Evolutionary conservation across 2,113 vertebrate genomes (phyloP), one percentile per base, ranked within the genome.

Genomic region (Stegastes partitus): DNA sequence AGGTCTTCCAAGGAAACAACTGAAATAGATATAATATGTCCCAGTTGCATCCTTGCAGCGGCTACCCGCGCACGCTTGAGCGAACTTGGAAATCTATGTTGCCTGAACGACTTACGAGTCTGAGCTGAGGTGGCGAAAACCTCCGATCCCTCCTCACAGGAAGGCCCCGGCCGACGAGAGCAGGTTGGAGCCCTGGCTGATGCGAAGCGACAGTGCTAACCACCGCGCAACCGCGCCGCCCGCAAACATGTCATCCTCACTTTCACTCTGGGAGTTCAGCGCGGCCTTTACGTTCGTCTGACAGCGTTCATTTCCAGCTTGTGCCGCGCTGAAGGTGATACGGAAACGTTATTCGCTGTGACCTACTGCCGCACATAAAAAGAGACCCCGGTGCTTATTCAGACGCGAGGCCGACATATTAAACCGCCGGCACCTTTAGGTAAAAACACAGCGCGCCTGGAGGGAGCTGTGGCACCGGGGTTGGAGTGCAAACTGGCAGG

Each of bases 251-350:
- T 16, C 2, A 8, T 14, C 7, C 11, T 28, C 45, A 18, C 21
- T 16, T 37, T 61, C 68, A 59, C 37, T 44, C 62, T 9, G 3
- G 9, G 26, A 15, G 23, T 67, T 67, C 5, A 67, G 19, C 12
- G 66, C 5, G n/a, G 66, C 34, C 12, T 54, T 28, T 16, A 25
- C 9, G 18, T 42, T 42, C 23, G 25, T 18, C 37, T 55, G 51
- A 44, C 22, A 10, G 16, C 22, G 9, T 57, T 28, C 25, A 6
- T n/a, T 21, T 21, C 26, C 23, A 37, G 28, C 37, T 16, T 14
- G n/a, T 53, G 65, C n/a, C 47, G 18, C 10, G 66, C n/a, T 56
- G 11, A 69, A 69, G 19, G 18, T n/a, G 18, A 69, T 69, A 18
- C 18, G 15, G 3, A 34, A 49, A 58, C 11, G 44, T 23, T 45